Conservation (phyloP, 2,888 invertebrate genomes). For the Apamea anceps region DNA sequence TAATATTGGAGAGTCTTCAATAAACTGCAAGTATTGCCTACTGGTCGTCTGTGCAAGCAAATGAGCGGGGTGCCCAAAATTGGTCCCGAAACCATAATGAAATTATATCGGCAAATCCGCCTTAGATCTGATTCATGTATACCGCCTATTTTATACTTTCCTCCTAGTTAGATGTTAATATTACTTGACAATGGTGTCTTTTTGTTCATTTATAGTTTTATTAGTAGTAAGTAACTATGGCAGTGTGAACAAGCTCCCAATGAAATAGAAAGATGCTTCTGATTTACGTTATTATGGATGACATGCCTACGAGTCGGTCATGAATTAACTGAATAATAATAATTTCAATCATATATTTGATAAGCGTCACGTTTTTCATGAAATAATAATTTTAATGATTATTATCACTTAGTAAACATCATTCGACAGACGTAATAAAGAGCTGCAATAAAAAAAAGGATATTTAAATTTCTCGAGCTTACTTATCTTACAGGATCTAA, state of each 20-base stretch:
- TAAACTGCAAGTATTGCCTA: slow-evolving; percentile 54
- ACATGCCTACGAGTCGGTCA: not conserved
- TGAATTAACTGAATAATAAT: not conserved
- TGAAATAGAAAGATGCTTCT: not conserved
- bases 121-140: slow-evolving; percentile 49
- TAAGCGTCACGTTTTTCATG: not conserved
- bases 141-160: slow-evolving; percentile 57
- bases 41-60: slow-evolving; percentile 57
- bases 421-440: not conserved
- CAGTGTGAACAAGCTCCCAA: not conserved
- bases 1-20: slow-evolving; percentile 35
- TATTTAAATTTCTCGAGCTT: not conserved
- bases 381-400: not conserved
- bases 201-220: slow-evolving; percentile 9
- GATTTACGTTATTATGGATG: not conserved
- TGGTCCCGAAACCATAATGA: slow-evolving; percentile 31
- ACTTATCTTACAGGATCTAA: not conserved
- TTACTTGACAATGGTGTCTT: not conserved
- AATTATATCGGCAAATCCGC: slow-evolving; percentile 47
- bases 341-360: not conserved
- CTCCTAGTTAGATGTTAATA: slow-evolving; percentile 11
- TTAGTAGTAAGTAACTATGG: not conserved
- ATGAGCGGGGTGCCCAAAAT: slow-evolving; percentile 25
- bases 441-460: not conserved
- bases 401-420: not conserved